These are phyloP conservation scores for Conus ventricosus DNA, from an alignment of 1,140 invertebrate species.

Conservation along the genomic window DNA sequence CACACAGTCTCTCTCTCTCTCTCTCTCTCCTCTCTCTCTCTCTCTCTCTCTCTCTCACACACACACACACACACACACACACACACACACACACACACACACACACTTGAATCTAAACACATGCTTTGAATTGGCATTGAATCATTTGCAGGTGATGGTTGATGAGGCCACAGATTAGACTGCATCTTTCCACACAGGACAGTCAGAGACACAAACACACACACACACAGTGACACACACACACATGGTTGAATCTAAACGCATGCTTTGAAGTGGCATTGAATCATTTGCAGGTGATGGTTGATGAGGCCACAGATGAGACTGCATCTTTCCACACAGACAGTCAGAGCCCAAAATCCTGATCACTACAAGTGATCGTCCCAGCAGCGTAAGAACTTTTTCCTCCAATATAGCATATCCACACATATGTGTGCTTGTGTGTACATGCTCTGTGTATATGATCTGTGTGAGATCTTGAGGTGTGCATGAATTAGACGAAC, in stretches of 20 bases:
- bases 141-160: slow-evolving; percentile 68
- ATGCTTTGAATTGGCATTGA: not conserved
- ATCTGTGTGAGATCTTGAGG: not conserved
- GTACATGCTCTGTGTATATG: too few species aligned
- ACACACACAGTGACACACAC: too few species aligned
- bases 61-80: too few species aligned
- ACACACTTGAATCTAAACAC: too few species aligned
- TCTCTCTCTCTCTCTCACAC: too few species aligned
- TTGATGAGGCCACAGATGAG: slow-evolving; percentile 91
- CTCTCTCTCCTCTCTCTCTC: too few species aligned
- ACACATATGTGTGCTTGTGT: not conserved
- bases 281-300: slow-evolving; percentile 66
- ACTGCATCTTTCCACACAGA: slow-evolving; percentile 89
- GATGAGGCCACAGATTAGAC: slow-evolving; percentile 93
- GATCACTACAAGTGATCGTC: slow-evolving; percentile 95
- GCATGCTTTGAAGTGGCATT: not conserved
- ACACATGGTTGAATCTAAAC: too few species aligned
- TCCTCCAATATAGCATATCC: too few species aligned
- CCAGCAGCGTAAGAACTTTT: slow-evolving; percentile 75
- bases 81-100: too few species aligned
- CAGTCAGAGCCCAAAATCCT: slow-evolving; percentile 91
- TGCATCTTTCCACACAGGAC: slow-evolving; percentile 87
- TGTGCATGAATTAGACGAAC: too few species aligned
- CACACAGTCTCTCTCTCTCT: too few species aligned
- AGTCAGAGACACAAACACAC: slow-evolving; percentile 80